Conservation (phyloP, 2,113 vertebrate species). For the Mustelus asterias region DNA sequence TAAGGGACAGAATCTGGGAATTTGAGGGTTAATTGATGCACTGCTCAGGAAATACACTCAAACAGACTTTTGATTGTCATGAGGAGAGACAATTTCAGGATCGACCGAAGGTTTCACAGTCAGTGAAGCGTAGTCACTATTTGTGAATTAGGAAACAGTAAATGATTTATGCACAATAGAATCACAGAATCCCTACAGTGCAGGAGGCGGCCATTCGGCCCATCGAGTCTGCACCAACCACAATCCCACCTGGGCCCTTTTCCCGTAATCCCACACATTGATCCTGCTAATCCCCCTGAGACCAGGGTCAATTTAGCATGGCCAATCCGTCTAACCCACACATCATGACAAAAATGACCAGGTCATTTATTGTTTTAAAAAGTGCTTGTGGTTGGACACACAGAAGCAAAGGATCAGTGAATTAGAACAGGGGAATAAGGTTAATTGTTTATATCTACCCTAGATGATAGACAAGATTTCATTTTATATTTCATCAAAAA, state of each 20-base stretch:
- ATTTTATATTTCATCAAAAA: neutral
- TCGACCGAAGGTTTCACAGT: neutral
- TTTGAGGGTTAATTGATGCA: neutral
- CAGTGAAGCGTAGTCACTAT: neutral
- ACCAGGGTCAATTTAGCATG: too few relatives aligned
- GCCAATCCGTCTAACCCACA: too few relatives aligned
- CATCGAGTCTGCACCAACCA: too few relatives aligned
- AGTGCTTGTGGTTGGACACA: neutral
- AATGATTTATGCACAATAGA: neutral
- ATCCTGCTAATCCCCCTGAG: too few relatives aligned
- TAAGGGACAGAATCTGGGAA: neutral
- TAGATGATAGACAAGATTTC: neutral
- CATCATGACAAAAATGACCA: neutral
- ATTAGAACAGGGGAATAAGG: neutral
- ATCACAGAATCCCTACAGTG: too few relatives aligned
- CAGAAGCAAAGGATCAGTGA: neutral
- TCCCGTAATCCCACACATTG: too few relatives aligned
- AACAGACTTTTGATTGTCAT: neutral
- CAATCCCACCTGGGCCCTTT: too few relatives aligned
- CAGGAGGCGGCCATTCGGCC: too few relatives aligned
- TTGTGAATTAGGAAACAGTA: neutral
- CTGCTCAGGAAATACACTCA: neutral
- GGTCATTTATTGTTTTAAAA: neutral
- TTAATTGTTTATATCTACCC: neutral
- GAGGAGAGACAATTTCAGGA: neutral